Conservation (phyloP, 2,888 invertebrate species). For the Drosophila kambysellisi region DNA sequence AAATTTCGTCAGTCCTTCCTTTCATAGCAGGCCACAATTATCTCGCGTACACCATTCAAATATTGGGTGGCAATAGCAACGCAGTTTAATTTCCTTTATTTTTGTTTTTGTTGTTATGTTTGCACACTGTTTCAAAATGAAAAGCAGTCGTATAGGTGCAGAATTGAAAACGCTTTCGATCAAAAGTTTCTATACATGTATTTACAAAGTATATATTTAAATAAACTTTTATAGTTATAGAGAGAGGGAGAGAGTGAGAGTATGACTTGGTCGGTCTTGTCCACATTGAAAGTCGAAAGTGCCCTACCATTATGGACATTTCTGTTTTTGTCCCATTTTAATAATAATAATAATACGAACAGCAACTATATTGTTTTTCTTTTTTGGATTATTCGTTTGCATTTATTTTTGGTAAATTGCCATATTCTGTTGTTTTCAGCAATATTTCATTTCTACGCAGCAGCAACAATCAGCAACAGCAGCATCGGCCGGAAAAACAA, state of each 20-base stretch:
- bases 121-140: not conserved
- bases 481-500: slow-evolving; percentile 56
- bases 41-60: slow-evolving; percentile 8
- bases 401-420: slow-evolving; percentile 83
- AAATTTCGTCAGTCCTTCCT: slow-evolving; percentile 10
- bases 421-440: slow-evolving; percentile 68
- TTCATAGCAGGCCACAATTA: not conserved
- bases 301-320: slow-evolving; percentile 41
- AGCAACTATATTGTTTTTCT: slow-evolving; percentile 46
- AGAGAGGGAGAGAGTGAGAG: not conserved
- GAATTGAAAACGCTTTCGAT: not conserved
- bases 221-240: not conserved
- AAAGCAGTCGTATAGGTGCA: not conserved
- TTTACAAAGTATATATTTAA: not conserved
- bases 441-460: slow-evolving; percentile 65
- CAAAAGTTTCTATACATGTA: not conserved
- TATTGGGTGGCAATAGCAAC: slow-evolving; percentile 32
- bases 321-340: slow-evolving; percentile 40
- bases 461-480: slow-evolving; percentile 24
- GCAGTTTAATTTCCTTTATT: slow-evolving; percentile 53
- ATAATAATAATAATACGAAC: slow-evolving; percentile 30
- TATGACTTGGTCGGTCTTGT: slow-evolving; percentile 14
- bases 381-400: slow-evolving; percentile 57
- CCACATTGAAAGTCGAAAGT: slow-evolving; percentile 24
- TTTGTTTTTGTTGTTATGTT: slow-evolving; percentile 8